phyloP scores from a whole-genome alignment of 2,888 invertebrate genomes.

The Archips xylosteana region DNA sequence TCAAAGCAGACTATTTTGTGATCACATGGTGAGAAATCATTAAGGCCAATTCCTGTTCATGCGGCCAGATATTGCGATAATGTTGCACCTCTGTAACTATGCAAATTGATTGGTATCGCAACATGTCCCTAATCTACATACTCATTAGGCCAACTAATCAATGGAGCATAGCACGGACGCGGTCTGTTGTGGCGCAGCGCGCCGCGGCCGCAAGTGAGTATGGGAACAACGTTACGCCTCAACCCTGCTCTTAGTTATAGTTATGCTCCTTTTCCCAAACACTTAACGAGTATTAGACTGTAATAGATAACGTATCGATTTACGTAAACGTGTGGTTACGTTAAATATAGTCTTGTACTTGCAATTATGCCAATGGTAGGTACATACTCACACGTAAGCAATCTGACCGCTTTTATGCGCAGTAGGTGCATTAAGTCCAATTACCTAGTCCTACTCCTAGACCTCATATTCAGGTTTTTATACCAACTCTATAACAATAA shows the following conservation, averaged over 20 bases:
- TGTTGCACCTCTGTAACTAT: conserved; percentile 39
- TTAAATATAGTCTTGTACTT: conserved; percentile 26
- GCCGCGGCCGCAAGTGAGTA: background rate
- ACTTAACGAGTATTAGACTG: conserved; percentile 33
- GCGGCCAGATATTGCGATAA: conserved; percentile 37
- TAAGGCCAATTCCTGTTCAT: conserved; percentile 38
- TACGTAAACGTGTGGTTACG: conserved; percentile 35
- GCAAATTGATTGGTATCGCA: conserved; percentile 42
- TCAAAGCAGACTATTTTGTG: background rate
- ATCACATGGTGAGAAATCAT: conserved; percentile 26
- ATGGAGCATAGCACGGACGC: conserved; percentile 19
- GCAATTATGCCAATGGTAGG: conserved; percentile 20
- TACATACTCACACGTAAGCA: conserved; percentile 1
- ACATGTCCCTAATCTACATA: conserved; percentile 40
- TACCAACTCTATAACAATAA: conserved; percentile 20
- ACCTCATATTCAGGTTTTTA: conserved; percentile 24
- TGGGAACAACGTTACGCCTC: conserved; percentile 16
- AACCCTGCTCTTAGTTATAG: conserved; percentile 20
- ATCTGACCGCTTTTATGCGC: conserved; percentile 24
- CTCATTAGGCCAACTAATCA: conserved; percentile 38
- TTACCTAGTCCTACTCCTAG: conserved; percentile 13
- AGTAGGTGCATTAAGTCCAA: conserved; percentile 16
- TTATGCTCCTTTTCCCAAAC: conserved; percentile 28
- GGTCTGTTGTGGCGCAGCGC: conserved; percentile 3
- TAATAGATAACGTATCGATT: conserved; percentile 31